phyloP scores from a whole-genome alignment of 2,797 vertebrate genomes.

The Danio aesculapii region DNA sequence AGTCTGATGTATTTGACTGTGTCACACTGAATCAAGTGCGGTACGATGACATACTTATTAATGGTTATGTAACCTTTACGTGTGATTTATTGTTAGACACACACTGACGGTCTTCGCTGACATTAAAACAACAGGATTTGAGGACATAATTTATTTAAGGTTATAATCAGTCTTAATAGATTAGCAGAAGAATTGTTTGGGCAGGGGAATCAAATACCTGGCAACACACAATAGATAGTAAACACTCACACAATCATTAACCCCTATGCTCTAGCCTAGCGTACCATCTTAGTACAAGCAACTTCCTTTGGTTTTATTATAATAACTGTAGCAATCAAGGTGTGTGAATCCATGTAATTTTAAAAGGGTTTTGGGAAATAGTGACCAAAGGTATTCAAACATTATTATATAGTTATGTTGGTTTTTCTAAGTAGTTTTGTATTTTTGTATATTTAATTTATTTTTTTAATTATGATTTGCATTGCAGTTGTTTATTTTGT shows the following conservation, averaged over 20 bases:
- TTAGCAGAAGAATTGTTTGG: slow-evolving; percentile 27
- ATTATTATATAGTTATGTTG: too few species aligned
- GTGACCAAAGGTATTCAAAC: too few species aligned
- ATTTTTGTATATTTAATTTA: too few species aligned
- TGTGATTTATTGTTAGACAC: slow-evolving; percentile 21
- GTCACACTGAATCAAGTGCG: slow-evolving; percentile 25
- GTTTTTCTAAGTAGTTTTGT: too few species aligned
- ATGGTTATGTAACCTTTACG: slow-evolving; percentile 32
- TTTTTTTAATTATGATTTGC: too few species aligned
- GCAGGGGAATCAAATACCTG: slow-evolving; percentile 25
- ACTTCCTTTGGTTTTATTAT: neutral
- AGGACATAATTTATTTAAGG: slow-evolving; percentile 24
- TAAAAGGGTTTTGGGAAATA: too few species aligned
- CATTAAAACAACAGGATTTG: slow-evolving; percentile 40
- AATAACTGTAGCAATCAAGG: too few species aligned
- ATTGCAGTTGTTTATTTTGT: too few species aligned
- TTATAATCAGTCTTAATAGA: slow-evolving; percentile 41
- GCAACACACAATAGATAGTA: slow-evolving; percentile 17
- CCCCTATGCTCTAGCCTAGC: neutral
- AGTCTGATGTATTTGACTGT: slow-evolving; percentile 34
- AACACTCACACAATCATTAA: neutral
- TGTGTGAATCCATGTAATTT: too few species aligned
- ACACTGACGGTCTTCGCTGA: slow-evolving; percentile 35
- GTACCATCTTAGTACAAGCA: neutral
- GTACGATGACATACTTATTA: slow-evolving; percentile 34